phyloP scores from a whole-genome alignment of 2,113 vertebrate species.

The Trichomycterus rosablanca region DNA sequence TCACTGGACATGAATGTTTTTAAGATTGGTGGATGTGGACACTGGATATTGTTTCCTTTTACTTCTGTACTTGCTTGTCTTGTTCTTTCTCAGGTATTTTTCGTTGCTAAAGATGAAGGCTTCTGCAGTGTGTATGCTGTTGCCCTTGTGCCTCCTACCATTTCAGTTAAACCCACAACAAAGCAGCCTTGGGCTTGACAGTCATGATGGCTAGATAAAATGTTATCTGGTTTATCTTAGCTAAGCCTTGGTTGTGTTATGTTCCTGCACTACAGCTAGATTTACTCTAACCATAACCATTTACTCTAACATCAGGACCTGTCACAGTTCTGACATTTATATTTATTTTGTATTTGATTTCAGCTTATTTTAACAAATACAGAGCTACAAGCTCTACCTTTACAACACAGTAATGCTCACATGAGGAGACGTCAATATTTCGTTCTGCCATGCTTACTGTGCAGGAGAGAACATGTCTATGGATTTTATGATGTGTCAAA shows the following conservation, averaged over 20 bases:
- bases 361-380: neutral
- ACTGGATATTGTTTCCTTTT: constrained; percentile 15
- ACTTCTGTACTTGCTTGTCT: constrained; percentile 18
- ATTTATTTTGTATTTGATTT: neutral
- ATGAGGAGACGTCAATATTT: neutral
- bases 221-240: no score
- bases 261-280: constrained; percentile 3
- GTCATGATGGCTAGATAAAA: no score
- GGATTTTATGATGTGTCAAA: no score
- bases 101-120: constrained; percentile 22
- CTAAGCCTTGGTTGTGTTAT: no score
- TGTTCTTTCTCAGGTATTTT: constrained; percentile 37
- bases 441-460: neutral
- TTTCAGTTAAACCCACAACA: no score
- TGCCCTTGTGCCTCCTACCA: constrained; percentile 28
- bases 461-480: no score
- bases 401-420: neutral
- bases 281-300: neutral
- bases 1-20: constrained; percentile 59
- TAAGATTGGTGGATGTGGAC: neutral
- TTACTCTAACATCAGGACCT: neutral
- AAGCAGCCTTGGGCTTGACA: constrained; percentile 6
- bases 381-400: no score
- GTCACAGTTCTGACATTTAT: neutral
- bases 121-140: constrained; percentile 26